Evolutionary conservation across 1,140 invertebrate genomes (phyloP), one percentile per base, ranked within the genome.

Genomic region (Ceratosolen solmsi): DNA sequence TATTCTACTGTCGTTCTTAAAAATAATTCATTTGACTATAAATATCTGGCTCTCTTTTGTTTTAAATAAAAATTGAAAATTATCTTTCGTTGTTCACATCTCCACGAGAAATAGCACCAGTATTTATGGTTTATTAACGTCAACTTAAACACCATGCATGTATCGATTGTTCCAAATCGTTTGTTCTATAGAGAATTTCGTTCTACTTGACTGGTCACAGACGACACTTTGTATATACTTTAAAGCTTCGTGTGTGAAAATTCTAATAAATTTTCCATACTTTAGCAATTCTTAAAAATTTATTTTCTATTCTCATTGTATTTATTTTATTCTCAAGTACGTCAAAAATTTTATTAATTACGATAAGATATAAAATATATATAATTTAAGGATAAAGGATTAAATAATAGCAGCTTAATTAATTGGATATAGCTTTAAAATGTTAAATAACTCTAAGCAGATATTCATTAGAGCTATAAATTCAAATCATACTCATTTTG

Each of bases 141-240:
- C 41, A 25, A 22, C 33, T 54, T 70, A 79, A 36, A 71, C 49
- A 30, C 3, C n/a, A 38, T 22, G 17, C 51, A 54, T n/a, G n/a
- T 56, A 72, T 80, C 71, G 79, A 80, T 73, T 58, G 46, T 76
- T 65, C 68, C 68, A 60, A 79, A 60, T 51, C 72, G 36, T 60
- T 68, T 63, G 72, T 20, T 70, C 73, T 38, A 20, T 20, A 58
- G 51, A 46, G 56, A 36, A 36, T 73, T 81, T 70, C 68, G 46
- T 81, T 81, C 46, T 41, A 58, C 80, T 70, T 46, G 58, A 76
- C 30, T 70, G 70, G 49, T 81, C 63, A 81, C 71, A 65, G 49
- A 25, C n/a, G 25, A 58, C 25, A 46, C 63, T 63, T 73, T 46
- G 5, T 46, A 11, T n/a, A 30, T 22, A 46, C 13, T 58, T 79